Conservation (phyloP, 2,113 vertebrate genomes). For the Paradisaea rubra region DNA sequence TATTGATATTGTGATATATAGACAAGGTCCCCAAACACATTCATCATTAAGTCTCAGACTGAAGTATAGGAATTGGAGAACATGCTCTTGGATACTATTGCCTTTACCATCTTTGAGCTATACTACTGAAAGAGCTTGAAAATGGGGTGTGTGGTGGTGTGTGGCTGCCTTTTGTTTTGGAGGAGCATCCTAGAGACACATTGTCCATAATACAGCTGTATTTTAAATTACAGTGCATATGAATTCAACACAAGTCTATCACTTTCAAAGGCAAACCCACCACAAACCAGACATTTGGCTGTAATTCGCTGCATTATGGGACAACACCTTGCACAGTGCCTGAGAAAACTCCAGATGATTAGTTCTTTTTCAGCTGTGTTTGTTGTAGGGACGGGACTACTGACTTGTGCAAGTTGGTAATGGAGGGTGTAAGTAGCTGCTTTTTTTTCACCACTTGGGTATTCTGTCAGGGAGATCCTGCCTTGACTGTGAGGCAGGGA, state of each 20-base stretch:
- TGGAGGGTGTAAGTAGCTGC: background rate
- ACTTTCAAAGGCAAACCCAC: background rate
- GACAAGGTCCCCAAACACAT: background rate
- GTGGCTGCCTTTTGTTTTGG: background rate
- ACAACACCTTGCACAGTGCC: background rate
- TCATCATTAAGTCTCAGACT: background rate
- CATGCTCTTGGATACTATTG: background rate
- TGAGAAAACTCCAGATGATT: background rate
- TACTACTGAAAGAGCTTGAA: background rate
- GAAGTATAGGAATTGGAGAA: background rate
- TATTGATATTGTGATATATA: background rate
- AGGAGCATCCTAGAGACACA: background rate
- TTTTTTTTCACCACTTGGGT: background rate
- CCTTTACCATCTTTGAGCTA: background rate
- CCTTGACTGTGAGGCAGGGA: background rate
- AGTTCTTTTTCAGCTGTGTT: background rate
- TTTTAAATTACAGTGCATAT: background rate
- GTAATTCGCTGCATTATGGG: background rate
- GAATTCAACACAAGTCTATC: background rate
- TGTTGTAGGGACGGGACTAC: background rate
- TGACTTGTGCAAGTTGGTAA: background rate
- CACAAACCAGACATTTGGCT: background rate
- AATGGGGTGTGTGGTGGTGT: background rate
- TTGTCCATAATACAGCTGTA: background rate
- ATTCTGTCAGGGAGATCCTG: background rate